These are phyloP conservation scores for Drosophila trapezifrons DNA, from an alignment of 1,140 invertebrate species.

Conservation along the genomic window DNA sequence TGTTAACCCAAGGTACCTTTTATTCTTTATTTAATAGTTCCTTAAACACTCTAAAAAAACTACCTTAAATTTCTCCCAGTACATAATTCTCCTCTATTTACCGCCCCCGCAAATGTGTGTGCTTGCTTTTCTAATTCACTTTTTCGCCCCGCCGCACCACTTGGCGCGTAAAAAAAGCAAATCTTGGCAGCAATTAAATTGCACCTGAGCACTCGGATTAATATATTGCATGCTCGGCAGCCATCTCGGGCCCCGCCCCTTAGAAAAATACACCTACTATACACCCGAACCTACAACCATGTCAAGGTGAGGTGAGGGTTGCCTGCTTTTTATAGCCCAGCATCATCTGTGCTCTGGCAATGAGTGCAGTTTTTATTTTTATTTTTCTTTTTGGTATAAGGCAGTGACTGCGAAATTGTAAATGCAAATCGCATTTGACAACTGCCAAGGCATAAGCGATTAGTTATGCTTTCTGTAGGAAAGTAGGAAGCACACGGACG, in stretches of 20 bases:
- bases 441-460: conserved; percentile 48
- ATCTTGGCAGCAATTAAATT: conserved; percentile 82
- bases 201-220: conserved; percentile 75
- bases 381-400: conserved; percentile 10
- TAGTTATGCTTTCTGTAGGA: conserved; percentile 44
- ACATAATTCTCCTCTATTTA: not conserved
- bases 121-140: conserved; percentile 45
- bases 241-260: not conserved
- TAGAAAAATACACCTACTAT: not conserved
- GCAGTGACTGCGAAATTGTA: conserved; percentile 34
- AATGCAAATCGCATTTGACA: conserved; percentile 54
- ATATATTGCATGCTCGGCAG: conserved; percentile 49
- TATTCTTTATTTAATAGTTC: too few relatives aligned
- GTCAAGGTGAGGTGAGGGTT: conserved; percentile 81
- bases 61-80: not conserved
- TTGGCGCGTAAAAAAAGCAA: conserved; percentile 53
- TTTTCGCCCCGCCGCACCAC: conserved; percentile 8
- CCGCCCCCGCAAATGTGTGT: not conserved
- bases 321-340: conserved; percentile 68
- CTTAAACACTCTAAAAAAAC: not conserved
- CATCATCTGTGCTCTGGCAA: conserved; percentile 59
- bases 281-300: conserved; percentile 48
- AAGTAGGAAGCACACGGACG: conserved; percentile 17
- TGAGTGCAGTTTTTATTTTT: conserved; percentile 52
- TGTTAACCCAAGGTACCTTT: not conserved